phyloP scores from a whole-genome alignment of 2,888 invertebrate genomes.

The Byasa hedistus region DNA sequence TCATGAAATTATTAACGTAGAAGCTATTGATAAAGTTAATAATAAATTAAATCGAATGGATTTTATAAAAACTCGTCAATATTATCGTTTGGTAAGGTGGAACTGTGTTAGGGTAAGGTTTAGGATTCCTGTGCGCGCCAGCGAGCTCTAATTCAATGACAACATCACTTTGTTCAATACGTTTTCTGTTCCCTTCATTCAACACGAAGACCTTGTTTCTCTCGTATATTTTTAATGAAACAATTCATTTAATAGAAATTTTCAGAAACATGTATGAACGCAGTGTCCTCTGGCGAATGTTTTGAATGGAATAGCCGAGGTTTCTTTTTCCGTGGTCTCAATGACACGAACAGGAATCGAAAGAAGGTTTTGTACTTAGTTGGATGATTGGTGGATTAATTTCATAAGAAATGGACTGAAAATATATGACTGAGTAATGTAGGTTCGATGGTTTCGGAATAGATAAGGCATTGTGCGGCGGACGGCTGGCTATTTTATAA shows the following conservation, averaged over 20 bases:
- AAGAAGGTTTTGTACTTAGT: constrained; percentile 70
- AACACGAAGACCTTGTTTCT: too few species aligned
- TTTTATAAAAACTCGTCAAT: constrained; percentile 54
- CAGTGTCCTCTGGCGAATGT: too few species aligned
- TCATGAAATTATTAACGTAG: constrained; percentile 65
- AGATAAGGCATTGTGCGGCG: constrained; percentile 73
- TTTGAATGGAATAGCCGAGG: too few species aligned
- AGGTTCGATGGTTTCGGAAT: constrained; percentile 73
- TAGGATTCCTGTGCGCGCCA: constrained; percentile 50
- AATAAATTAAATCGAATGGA: constrained; percentile 45
- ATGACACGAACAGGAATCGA: constrained; percentile 51
- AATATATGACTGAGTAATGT: constrained; percentile 78
- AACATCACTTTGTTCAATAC: background rate
- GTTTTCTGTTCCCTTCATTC: too few species aligned
- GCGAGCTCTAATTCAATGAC: constrained; percentile 27
- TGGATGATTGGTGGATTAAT: constrained; percentile 64
- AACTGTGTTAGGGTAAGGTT: constrained; percentile 68
- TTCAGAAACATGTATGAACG: too few species aligned
- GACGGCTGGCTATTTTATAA: constrained; percentile 69
- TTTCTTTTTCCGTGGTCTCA: too few species aligned
- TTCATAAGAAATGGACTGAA: constrained; percentile 78
- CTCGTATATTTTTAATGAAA: too few species aligned
- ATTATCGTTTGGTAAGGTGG: constrained; percentile 70
- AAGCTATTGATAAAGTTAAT: constrained; percentile 52
- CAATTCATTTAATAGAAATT: too few species aligned